phyloP scores from a whole-genome alignment of 2,888 invertebrate genomes.

The Nomada hirtipes region DNA sequence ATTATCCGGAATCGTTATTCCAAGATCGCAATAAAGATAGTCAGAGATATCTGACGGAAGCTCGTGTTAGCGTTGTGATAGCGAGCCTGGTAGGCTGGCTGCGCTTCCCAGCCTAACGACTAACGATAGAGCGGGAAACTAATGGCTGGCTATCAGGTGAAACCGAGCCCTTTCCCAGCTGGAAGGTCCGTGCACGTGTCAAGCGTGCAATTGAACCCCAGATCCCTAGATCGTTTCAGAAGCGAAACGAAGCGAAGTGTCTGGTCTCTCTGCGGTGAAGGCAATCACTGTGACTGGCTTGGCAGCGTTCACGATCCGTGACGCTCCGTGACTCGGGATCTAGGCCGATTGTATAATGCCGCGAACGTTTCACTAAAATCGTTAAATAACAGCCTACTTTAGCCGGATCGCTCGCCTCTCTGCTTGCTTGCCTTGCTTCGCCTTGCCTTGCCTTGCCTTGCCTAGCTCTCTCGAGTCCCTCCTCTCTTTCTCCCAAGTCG shows the following conservation, averaged over 20 bases:
- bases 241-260: slow-evolving; percentile 67
- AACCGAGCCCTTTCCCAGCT: slow-evolving; percentile 51
- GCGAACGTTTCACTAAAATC: slow-evolving; percentile 84
- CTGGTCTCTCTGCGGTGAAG: slow-evolving; percentile 69
- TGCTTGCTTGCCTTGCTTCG: slow-evolving; percentile 57
- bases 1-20: neutral
- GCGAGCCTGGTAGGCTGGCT: neutral
- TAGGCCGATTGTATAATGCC: slow-evolving; percentile 84
- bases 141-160: slow-evolving; percentile 20
- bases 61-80: neutral
- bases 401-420: slow-evolving; percentile 70
- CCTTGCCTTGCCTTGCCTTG: slow-evolving; percentile 32
- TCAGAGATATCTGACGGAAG: neutral
- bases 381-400: slow-evolving; percentile 83
- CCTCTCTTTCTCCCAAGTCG: slow-evolving; percentile 19
- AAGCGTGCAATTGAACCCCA: slow-evolving; percentile 40
- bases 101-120: neutral
- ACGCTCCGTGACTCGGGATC: slow-evolving; percentile 84
- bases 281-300: slow-evolving; percentile 76
- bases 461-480: neutral
- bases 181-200: slow-evolving; percentile 67
- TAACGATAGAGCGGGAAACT: neutral
- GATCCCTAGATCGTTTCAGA: slow-evolving; percentile 32
- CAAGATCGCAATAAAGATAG: neutral
- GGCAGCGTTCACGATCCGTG: slow-evolving; percentile 83